These are phyloP conservation scores for Paedocypris sp. DNA, from an alignment of 2,113 vertebrate species.

Conservation along the genomic window DNA sequence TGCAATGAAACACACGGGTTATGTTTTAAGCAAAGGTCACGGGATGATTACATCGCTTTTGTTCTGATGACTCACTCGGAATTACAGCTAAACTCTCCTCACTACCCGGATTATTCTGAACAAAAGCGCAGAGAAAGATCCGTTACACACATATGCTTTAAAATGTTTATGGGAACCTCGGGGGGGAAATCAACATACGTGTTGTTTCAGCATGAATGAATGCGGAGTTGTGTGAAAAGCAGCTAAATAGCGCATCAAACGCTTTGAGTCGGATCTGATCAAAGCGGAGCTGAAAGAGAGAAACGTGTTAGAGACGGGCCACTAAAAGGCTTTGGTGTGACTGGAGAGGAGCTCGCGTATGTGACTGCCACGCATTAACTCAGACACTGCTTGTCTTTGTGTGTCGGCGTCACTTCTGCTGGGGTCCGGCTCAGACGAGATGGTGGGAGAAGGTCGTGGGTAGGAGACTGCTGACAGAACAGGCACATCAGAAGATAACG, in stretches of 20 bases:
- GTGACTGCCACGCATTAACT: constrained; percentile 10
- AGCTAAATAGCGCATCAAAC: constrained; percentile 7
- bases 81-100: too few relatives aligned
- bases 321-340: constrained; percentile 10
- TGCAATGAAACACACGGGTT: too few relatives aligned
- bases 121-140: neutral
- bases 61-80: too few relatives aligned
- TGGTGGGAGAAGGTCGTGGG: neutral
- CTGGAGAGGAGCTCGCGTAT: too few relatives aligned
- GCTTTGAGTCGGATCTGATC: neutral
- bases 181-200: neutral
- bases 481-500: neutral
- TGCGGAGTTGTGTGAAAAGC: constrained; percentile 1
- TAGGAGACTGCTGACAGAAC: neutral
- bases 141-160: neutral
- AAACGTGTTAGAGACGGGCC: constrained; percentile 4
- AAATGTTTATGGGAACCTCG: neutral
- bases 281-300: neutral
- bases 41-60: too few relatives aligned
- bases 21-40: too few relatives aligned
- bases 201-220: neutral
- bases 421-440: neutral
- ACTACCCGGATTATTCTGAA: too few relatives aligned
- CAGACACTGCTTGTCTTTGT: constrained; percentile 18
- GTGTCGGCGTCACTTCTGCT: constrained; percentile 13